Evolutionary conservation across 2,888 invertebrate species (phyloP), one percentile per base, ranked within the genome.

Genomic region (Siphonodentalium dalli): DNA sequence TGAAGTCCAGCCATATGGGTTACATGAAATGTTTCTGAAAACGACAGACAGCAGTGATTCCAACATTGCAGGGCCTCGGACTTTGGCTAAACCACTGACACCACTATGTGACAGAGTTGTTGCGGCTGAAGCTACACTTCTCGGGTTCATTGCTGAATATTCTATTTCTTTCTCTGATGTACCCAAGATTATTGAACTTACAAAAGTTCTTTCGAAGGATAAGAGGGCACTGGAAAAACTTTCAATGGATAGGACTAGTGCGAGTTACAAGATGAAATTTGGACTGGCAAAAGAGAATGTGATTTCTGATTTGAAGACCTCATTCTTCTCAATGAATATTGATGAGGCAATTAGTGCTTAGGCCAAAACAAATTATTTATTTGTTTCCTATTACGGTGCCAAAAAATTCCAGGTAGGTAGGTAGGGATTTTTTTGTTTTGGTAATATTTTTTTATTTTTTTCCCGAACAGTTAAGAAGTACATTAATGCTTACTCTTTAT

Each of bases 271-370:
- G 31, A 43, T 47, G 34, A 31, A 21, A 11, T 44, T 37, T 54
- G 58, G 58, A 3, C 5, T 58, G n/a, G 43, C 42, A 23, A 42
- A 47, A 34, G 31, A 37, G 15, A 29, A 31, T n/a, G n/a, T 48
- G 26, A 29, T 43, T 15, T 24, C 33, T 13, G 24, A 27, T 15
- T 26, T 58, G 28, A 31, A 27, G 21, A 24, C 33, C 11, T 33
- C 29, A 18, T 13, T 13, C 11, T 56, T 53, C 29, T 58, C 51
- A 9, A 27, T 57, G 24, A 61, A 58, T 21, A 48, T 54, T 9
- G 54, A 61, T 38, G 54, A 61, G 31, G 24, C 27, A 15, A 58
- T 56, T 21, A 58, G 52, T 28, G 47, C n/a, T n/a, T n/a, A n/a
- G n/a, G n/a, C n/a, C n/a, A n/a, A n/a, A n/a, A n/a, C n/a, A n/a